Evolutionary conservation across 2,113 vertebrate genomes (phyloP).

Genomic region (human (Homo sapiens)): DNA sequence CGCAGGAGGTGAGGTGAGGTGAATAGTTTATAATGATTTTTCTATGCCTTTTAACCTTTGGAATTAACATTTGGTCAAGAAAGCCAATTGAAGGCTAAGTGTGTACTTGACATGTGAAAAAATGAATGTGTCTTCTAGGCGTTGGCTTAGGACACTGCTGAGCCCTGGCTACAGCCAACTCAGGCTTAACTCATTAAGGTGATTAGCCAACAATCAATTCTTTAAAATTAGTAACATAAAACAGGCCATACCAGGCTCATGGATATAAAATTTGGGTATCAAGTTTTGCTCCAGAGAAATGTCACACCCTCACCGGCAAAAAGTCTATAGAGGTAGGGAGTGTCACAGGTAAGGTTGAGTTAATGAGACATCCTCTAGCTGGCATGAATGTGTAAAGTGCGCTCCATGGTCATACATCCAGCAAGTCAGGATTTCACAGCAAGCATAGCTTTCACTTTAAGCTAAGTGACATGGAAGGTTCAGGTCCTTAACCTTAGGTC

Average conservation of each 20-base stretch:
- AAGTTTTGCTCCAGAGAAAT: constrained; percentile 72
- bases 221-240: constrained; percentile 78
- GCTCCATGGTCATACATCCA: accelerated
- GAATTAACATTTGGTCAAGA: constrained; percentile 67
- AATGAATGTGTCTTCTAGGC: constrained; percentile 73
- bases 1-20: constrained; percentile 62
- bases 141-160: constrained; percentile 76
- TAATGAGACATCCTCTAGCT: accelerated
- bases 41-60: constrained; percentile 75
- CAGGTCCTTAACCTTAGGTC: neutral
- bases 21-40: constrained; percentile 65
- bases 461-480: neutral
- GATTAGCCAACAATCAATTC: constrained; percentile 80
- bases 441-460: neutral
- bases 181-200: constrained; percentile 79
- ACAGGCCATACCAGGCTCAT: constrained; percentile 62
- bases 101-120: constrained; percentile 73
- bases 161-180: constrained; percentile 64
- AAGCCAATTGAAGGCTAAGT: constrained; percentile 65
- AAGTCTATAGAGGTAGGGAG: neutral
- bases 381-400: accelerated
- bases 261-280: constrained; percentile 68
- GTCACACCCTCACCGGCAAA: constrained; percentile 48
- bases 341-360: neutral
- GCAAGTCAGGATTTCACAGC: neutral